Conservation (phyloP, 2,888 invertebrate species). For the Rhagonycha fulva region DNA sequence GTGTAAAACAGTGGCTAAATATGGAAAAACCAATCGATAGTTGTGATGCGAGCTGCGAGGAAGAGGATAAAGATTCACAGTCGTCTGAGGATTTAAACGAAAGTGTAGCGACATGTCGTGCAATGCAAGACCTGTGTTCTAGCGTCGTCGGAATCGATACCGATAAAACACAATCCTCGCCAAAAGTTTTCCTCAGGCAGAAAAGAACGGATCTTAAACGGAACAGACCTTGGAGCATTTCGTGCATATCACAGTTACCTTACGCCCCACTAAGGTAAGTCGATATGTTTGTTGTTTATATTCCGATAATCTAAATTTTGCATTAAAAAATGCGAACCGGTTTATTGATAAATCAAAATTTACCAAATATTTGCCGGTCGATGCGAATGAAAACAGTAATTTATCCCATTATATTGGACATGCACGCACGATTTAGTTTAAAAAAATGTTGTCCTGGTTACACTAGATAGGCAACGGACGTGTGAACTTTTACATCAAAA, state of each 20-base stretch:
- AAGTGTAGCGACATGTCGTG: conserved; percentile 71
- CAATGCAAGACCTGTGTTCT: conserved; percentile 39
- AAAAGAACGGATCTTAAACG: conserved; percentile 61
- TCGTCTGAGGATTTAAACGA: conserved; percentile 79
- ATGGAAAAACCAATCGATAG: conserved; percentile 70
- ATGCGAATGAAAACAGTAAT: conserved; percentile 7
- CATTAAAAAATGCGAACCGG: background rate
- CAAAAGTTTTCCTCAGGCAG: conserved; percentile 67
- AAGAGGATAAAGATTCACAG: conserved; percentile 77
- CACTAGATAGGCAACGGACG: background rate
- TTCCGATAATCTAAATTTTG: background rate
- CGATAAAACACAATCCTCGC: conserved; percentile 28
- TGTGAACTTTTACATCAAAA: background rate
- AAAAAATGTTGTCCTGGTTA: conserved; percentile 15
- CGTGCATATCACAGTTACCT: conserved; percentile 77
- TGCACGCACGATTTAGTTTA: conserved; percentile 12
- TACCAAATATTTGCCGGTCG: background rate
- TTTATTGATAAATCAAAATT: background rate
- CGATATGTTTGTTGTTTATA: background rate
- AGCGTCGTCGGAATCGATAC: conserved; percentile 5
- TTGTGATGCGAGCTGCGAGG: conserved; percentile 90
- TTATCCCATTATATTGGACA: conserved; percentile 5
- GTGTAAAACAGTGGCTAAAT: conserved; percentile 73
- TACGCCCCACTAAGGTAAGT: conserved; percentile 47
- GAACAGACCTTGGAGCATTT: conserved; percentile 84